These are phyloP conservation scores for Cettia cetti DNA, from an alignment of 2,113 vertebrate genomes.

Conservation along the genomic window DNA sequence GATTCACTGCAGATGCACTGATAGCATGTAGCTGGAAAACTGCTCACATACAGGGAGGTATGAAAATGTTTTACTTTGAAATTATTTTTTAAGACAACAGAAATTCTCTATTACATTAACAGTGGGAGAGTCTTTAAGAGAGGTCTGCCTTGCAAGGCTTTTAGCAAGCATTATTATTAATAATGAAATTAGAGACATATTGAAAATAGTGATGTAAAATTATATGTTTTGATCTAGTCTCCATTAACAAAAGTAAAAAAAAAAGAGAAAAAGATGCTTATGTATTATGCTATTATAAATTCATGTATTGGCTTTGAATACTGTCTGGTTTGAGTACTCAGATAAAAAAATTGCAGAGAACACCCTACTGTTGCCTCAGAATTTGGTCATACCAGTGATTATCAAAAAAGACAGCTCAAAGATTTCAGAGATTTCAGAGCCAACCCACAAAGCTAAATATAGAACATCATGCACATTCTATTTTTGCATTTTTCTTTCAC, in stretches of 20 bases:
- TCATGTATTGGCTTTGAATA: not conserved
- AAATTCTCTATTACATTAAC: not conserved
- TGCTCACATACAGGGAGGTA: slow-evolving; percentile 22
- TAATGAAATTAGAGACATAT: not conserved
- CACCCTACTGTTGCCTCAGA: not conserved
- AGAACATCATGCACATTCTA: slow-evolving; percentile 24
- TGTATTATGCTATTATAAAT: not conserved
- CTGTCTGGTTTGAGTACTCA: slow-evolving; percentile 3
- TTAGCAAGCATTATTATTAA: not conserved
- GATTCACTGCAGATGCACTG: slow-evolving; percentile 56
- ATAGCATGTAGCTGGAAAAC: slow-evolving; percentile 38
- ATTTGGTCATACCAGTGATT: slow-evolving; percentile 5
- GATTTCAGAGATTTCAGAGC: slow-evolving; percentile 42
- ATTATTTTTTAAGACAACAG: not conserved
- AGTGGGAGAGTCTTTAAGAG: not conserved
- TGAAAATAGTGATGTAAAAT: not conserved
- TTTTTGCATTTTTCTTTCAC: slow-evolving; percentile 48
- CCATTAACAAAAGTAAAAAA: not conserved
- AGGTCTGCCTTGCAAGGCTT: not conserved
- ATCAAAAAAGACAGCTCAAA: slow-evolving; percentile 41
- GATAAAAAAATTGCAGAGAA: slow-evolving; percentile 8
- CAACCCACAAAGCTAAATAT: slow-evolving; percentile 45
- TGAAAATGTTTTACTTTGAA: slow-evolving; percentile 24
- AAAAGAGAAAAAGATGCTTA: not conserved
- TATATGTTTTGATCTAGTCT: not conserved